Evolutionary conservation across 2,888 invertebrate genomes (phyloP).

Genomic region (Papilio protenor): DNA sequence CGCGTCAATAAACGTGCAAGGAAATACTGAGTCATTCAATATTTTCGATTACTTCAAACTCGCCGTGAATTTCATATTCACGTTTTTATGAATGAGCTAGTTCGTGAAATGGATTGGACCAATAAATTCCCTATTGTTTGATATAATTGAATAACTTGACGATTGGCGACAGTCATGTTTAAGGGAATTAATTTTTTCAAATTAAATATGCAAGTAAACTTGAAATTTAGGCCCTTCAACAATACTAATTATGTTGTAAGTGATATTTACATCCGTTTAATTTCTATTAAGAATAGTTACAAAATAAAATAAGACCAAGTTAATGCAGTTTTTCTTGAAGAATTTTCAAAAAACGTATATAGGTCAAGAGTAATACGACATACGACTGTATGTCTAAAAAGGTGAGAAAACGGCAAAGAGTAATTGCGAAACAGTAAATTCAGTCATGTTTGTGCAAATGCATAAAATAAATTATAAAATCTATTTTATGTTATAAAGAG

Average conservation of each 20-base stretch:
- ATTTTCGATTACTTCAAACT: conserved; percentile 22
- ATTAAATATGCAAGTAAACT: too few relatives aligned
- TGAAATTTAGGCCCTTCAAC: neutral
- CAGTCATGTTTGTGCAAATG: neutral
- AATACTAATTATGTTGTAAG: neutral
- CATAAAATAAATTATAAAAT: too few relatives aligned
- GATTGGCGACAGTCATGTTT: neutral
- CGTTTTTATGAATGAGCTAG: conserved; percentile 13
- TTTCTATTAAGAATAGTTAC: neutral
- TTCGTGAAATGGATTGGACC: conserved; percentile 1
- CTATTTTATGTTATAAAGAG: too few relatives aligned
- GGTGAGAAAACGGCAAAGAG: neutral
- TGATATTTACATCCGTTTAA: neutral
- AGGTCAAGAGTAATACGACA: neutral
- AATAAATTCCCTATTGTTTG: conserved; percentile 17
- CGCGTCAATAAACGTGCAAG: conserved; percentile 8
- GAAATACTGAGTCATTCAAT: conserved; percentile 26
- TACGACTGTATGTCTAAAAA: neutral
- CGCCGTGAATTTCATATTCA: conserved; percentile 24
- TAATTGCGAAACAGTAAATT: neutral
- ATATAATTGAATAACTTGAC: conserved; percentile 11
- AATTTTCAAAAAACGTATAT: neutral
- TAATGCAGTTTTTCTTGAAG: neutral
- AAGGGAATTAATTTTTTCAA: neutral
- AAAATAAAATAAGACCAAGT: neutral